phyloP scores from a whole-genome alignment of 2,888 invertebrate species.

The Tolmerus cingulatus region DNA sequence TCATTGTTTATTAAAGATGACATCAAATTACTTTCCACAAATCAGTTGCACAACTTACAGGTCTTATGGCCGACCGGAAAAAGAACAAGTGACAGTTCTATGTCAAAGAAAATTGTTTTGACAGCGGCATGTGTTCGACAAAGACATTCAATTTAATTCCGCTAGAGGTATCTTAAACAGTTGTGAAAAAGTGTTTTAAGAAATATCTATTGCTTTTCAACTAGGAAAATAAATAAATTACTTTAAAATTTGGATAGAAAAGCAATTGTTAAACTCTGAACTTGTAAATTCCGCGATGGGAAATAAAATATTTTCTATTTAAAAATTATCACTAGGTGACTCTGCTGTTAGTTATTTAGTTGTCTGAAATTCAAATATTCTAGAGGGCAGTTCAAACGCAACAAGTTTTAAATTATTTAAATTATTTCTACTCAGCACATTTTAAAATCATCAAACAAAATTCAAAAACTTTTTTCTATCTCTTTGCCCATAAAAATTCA shows the following conservation, averaged over 20 bases:
- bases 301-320: background rate
- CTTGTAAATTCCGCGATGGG: background rate
- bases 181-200: background rate
- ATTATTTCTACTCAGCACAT: too few relatives aligned
- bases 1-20: slow-evolving; percentile 24
- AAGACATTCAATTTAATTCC: background rate
- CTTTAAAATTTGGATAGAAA: too few relatives aligned
- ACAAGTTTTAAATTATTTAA: too few relatives aligned
- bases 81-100: slow-evolving; percentile 48
- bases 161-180: background rate
- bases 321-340: background rate
- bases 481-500: too few relatives aligned
- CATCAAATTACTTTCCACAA: slow-evolving; percentile 50
- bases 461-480: too few relatives aligned
- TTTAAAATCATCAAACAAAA: too few relatives aligned
- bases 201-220: background rate
- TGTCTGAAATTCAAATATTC: background rate
- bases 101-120: slow-evolving; percentile 22
- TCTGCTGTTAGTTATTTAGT: background rate
- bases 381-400: background rate
- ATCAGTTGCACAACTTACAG: slow-evolving; percentile 57
- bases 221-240: background rate
- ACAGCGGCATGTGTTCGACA: background rate
- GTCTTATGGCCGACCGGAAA: slow-evolving; percentile 62
- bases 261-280: background rate